Evolutionary conservation across 2,888 invertebrate genomes (phyloP).

Genomic region (Epsilonema sp.): DNA sequence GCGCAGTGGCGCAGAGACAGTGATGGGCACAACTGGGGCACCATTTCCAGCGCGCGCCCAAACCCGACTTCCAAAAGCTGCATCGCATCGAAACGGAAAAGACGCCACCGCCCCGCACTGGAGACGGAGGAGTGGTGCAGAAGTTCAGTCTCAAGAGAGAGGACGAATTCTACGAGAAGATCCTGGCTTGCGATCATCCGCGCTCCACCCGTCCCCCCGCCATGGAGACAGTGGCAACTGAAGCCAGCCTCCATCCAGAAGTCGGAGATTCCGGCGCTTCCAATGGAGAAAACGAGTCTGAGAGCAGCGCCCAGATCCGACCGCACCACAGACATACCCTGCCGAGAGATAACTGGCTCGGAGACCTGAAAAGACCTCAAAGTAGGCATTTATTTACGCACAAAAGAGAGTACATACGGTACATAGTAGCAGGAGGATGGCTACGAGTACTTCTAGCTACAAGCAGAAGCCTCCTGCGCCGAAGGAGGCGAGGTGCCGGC

Average conservation of each 20-base stretch:
- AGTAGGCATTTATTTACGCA: too few relatives aligned
- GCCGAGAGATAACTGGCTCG: constrained; percentile 13
- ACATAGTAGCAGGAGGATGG: too few relatives aligned
- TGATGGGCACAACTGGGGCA: constrained; percentile 22
- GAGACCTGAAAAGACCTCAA: too few relatives aligned
- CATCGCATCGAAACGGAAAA: constrained; percentile 21
- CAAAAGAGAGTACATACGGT: too few relatives aligned
- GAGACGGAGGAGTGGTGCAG: constrained; percentile 24
- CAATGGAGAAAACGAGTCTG: background rate
- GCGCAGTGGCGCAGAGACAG: constrained; percentile 17
- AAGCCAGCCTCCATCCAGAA: constrained; percentile 6
- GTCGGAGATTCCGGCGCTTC: background rate
- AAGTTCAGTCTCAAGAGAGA: constrained; percentile 23
- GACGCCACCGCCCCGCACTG: constrained; percentile 22
- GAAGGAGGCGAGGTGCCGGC: constrained; percentile 24
- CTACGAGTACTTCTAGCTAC: constrained; percentile 11
- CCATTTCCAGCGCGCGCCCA: constrained; percentile 24
- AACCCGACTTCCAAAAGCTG: constrained; percentile 21
- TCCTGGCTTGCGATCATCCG: constrained; percentile 5
- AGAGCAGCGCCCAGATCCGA: constrained; percentile 11
- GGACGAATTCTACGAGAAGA: background rate
- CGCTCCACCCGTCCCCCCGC: constrained; percentile 13
- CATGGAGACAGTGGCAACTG: constrained; percentile 18
- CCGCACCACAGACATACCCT: constrained; percentile 22
- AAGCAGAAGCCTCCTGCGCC: constrained; percentile 17